Evolutionary conservation across 2,797 vertebrate species (phyloP), one percentile per base, ranked within the genome.

Genomic region (Phyllotis vaccarum): DNA sequence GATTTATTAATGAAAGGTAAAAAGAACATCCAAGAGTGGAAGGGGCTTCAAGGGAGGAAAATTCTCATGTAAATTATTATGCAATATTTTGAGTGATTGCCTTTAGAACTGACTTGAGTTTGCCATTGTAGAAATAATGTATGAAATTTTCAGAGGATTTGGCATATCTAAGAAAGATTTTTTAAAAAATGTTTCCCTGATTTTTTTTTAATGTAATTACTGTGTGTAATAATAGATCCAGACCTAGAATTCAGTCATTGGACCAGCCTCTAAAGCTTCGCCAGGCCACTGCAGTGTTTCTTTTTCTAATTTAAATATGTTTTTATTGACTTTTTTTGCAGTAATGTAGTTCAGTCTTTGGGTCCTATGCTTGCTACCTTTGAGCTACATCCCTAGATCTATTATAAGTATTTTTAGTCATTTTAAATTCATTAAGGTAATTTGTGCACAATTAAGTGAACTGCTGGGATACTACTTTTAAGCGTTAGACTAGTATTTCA

Each of bases 91-190:
- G 52, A 92, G 80, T 96, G 49, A 21, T 95, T 93, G 40, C 27
- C 70, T 96, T 86, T 66, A 75, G 11, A 86, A 85, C 40, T 89
- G 66, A 82, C 64, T 96, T 76, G 27, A 90, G 81, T 97, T 97
- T 92, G 22, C 86, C 27, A 46, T 88, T 89, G 31, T 91, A 78
- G 70, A 92, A 97, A 91, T 58, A 91, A 64, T 82, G 2, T 68
- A 62, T 52, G 83, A 93, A 91, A 75, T 19, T 52, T 85, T 94
- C 34, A 83, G 43, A 94, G 52, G 10, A 27, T 83, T 37, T 80
- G 46, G 37, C 12, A 75, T 87, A 91, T 75, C 86, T 92, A 95
- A 91, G 46, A 10, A 96, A n/a, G 11, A 90, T 13, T 29, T 93
- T 5, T 72, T n/a, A n/a, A n/a, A n/a, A n/a, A n/a, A n/a, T n/a